Percentiles rank a stretch among this genome's conserved stretches.
Conservation (phyloP, 2,113 vertebrate species). For the Pandion haliaetus region DNA sequence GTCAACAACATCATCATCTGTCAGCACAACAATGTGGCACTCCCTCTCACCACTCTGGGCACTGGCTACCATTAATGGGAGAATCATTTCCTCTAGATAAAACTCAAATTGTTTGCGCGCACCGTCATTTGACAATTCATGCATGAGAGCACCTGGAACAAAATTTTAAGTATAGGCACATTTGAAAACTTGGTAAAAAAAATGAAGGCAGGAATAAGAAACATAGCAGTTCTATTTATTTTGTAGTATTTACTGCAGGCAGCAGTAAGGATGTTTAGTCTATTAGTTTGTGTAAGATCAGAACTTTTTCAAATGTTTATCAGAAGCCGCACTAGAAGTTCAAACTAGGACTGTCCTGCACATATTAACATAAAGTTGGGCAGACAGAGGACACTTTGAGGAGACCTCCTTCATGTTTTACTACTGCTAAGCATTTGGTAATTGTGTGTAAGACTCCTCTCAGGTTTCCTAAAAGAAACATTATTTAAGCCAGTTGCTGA, state of each 20-base stretch:
- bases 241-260: not conserved
- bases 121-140: constrained; percentile 96
- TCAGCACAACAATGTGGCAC: constrained; percentile 97
- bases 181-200: not conserved
- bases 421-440: not conserved
- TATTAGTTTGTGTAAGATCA: not conserved
- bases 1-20: constrained; percentile 97
- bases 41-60: constrained; percentile 97
- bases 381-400: not conserved
- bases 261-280: not conserved
- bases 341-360: not conserved
- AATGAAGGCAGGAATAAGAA: not conserved
- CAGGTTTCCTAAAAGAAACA: not conserved
- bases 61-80: constrained; percentile 95
- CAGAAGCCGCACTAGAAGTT: not conserved
- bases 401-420: not conserved
- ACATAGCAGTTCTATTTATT: not conserved
- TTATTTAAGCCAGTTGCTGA: not conserved
- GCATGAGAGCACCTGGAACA: constrained; percentile 94
- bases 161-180: not conserved
- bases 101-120: constrained; percentile 96
- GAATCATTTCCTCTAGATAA: constrained; percentile 98
- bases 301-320: not conserved
- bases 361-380: not conserved
- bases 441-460: not conserved